These are phyloP conservation scores for Macrosiphum euphorbiae DNA, from an alignment of 2,888 invertebrate genomes.

Conservation along the genomic window DNA sequence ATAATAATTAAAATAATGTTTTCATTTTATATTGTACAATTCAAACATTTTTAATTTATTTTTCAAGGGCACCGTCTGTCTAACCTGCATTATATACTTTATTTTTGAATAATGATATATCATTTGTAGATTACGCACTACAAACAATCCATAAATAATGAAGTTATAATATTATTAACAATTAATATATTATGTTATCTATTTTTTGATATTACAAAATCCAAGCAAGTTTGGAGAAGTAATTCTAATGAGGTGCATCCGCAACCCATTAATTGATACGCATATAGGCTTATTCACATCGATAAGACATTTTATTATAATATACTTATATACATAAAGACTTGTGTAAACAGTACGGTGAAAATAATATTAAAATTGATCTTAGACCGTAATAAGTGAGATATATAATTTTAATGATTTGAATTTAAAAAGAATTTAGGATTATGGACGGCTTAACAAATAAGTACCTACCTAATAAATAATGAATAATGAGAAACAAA, in stretches of 20 bases:
- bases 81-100: background rate
- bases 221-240: background rate
- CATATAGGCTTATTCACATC: background rate
- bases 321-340: background rate
- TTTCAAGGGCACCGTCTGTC: background rate
- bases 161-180: background rate
- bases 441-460: background rate
- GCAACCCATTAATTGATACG: background rate
- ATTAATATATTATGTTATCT: background rate
- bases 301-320: background rate
- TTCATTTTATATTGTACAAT: background rate
- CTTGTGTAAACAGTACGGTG: background rate
- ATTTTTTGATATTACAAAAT: background rate
- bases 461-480: background rate
- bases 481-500: background rate
- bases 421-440: background rate
- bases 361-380: conserved; percentile 2
- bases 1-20: background rate
- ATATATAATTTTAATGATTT: background rate
- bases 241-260: background rate
- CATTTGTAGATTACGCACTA: background rate
- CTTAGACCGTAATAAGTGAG: background rate
- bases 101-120: background rate
- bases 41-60: background rate
- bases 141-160: background rate